These are phyloP conservation scores for Glyphotaelius pellucidus DNA, from an alignment of 2,888 invertebrate genomes.

Conservation along the genomic window DNA sequence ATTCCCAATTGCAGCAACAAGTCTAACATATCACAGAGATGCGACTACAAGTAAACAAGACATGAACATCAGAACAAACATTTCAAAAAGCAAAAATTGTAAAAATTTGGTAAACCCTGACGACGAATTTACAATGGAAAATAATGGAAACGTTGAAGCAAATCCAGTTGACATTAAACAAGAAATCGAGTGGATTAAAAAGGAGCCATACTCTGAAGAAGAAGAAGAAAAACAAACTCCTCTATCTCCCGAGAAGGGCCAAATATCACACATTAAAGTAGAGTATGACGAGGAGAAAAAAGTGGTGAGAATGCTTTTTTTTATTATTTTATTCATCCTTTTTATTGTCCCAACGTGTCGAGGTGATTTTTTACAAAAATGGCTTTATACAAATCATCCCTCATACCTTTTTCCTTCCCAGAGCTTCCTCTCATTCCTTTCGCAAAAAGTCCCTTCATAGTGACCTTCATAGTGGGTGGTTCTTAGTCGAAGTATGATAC, in stretches of 20 bases:
- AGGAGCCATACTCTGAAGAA: slow-evolving; percentile 27
- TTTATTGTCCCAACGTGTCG: background rate
- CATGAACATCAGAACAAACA: background rate
- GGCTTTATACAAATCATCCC: too few species aligned
- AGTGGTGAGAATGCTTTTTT: background rate
- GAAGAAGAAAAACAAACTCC: slow-evolving; percentile 21
- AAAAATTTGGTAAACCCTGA: too few species aligned
- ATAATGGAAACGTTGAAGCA: background rate
- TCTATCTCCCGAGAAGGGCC: slow-evolving; percentile 22
- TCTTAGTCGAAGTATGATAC: too few species aligned
- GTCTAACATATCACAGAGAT: background rate
- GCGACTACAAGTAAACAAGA: background rate
- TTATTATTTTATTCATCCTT: background rate
- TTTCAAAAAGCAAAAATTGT: background rate
- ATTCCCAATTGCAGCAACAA: background rate
- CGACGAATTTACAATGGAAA: background rate
- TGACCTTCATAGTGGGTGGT: too few species aligned
- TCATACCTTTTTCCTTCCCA: too few species aligned
- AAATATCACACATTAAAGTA: slow-evolving; percentile 58
- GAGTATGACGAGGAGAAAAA: slow-evolving; percentile 59
- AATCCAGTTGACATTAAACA: background rate
- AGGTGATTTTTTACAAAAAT: too few species aligned
- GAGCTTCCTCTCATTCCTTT: background rate
- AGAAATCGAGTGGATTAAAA: slow-evolving; percentile 32
- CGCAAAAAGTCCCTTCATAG: too few species aligned